Conservation (phyloP, 1,140 invertebrate genomes). For the Hyles vespertilio region DNA sequence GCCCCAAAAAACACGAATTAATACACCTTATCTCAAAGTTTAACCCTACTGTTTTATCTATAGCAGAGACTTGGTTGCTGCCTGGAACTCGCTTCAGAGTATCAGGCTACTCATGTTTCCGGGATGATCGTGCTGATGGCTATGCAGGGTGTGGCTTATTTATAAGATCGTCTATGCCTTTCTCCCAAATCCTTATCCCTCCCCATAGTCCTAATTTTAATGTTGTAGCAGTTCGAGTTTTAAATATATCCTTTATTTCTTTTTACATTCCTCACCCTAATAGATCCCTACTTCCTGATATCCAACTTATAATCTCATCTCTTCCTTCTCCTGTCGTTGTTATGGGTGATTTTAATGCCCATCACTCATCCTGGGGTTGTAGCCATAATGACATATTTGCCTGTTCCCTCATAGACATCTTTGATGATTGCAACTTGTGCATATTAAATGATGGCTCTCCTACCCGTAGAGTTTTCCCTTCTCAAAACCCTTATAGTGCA, state of each 20-base stretch:
- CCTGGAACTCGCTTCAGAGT: constrained; percentile 17
- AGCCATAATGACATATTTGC: constrained; percentile 5
- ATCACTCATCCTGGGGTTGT: constrained; percentile 18
- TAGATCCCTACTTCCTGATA: constrained; percentile 2
- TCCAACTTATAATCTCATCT: constrained; percentile 3
- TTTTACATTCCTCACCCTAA: too few species aligned
- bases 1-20: constrained; percentile 8
- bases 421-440: constrained; percentile 20
- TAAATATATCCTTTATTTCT: too few species aligned
- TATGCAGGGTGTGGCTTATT: constrained; percentile 18
- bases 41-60: neutral
- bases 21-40: constrained; percentile 4
- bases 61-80: constrained; percentile 14
- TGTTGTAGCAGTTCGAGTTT: constrained; percentile 8
- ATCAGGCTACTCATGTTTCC: constrained; percentile 20
- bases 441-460: constrained; percentile 21
- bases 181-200: constrained; percentile 13
- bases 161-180: constrained; percentile 9
- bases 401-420: constrained; percentile 8
- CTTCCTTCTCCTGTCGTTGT: constrained; percentile 13
- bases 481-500: neutral
- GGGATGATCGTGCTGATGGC: constrained; percentile 27
- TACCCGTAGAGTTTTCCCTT: constrained; percentile 4
- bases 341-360: constrained; percentile 21
- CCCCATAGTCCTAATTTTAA: constrained; percentile 11